Evolutionary conservation across 2,113 vertebrate genomes (phyloP).

Genomic region (Perognathus longimembris): DNA sequence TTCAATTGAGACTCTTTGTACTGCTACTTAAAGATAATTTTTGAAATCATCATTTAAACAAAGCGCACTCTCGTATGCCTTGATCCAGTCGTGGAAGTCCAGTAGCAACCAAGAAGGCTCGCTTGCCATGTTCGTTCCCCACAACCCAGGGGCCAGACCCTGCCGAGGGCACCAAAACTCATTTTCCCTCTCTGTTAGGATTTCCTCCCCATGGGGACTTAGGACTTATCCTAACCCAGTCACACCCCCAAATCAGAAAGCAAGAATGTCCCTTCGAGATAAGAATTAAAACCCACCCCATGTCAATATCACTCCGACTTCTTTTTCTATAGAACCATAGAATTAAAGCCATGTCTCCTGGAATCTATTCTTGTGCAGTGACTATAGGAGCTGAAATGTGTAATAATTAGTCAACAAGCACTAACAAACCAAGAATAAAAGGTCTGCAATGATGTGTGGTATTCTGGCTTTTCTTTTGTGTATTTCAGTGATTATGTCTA

Average conservation of each 20-base stretch:
- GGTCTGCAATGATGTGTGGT: background rate
- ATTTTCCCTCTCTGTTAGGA: background rate
- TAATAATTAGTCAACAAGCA: background rate
- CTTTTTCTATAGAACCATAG: background rate
- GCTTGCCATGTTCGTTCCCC: background rate
- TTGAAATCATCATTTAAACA: background rate
- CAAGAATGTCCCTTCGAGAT: background rate
- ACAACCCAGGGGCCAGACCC: background rate
- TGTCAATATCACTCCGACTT: background rate
- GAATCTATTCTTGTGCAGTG: background rate
- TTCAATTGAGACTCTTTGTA: no score
- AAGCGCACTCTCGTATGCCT: background rate
- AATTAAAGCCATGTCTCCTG: background rate
- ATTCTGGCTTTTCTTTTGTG: background rate
- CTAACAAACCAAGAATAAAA: background rate
- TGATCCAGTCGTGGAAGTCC: background rate
- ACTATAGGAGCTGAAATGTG: background rate
- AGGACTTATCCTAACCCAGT: background rate
- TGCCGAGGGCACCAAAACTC: background rate
- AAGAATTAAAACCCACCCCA: background rate
- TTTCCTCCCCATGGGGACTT: background rate
- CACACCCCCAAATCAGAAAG: background rate
- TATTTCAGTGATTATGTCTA: background rate
- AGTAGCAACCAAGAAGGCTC: background rate
- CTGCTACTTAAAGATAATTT: no score